These are phyloP conservation scores for Drymodes brunneopygia DNA, from an alignment of 2,113 vertebrate species.

Conservation along the genomic window DNA sequence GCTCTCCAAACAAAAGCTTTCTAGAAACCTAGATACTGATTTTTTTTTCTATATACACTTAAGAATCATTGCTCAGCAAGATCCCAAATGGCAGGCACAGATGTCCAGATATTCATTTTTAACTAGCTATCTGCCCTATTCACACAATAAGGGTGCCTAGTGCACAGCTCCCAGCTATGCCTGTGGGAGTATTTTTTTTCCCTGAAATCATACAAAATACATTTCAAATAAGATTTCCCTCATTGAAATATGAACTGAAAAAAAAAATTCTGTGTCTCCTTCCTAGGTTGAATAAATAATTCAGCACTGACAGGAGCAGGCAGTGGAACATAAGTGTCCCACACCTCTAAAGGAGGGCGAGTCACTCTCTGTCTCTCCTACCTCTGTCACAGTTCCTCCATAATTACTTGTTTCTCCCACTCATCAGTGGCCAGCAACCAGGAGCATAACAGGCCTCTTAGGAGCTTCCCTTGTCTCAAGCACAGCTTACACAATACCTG, in stretches of 20 bases:
- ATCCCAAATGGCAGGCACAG: neutral
- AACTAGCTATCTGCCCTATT: neutral
- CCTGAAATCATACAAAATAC: neutral
- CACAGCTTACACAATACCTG: neutral
- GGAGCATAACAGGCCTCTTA: neutral
- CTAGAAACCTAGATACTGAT: neutral
- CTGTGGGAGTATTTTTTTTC: neutral
- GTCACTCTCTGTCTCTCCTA: neutral
- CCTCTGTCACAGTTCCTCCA: neutral
- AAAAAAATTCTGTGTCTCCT: neutral
- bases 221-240: neutral
- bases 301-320: neutral
- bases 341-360: neutral
- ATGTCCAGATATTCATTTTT: neutral
- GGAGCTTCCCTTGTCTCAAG: neutral
- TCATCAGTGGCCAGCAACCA: neutral
- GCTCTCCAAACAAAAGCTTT: neutral
- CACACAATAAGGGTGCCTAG: neutral
- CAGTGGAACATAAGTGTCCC: neutral
- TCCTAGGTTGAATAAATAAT: conserved; percentile 1
- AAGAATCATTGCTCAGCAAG: neutral
- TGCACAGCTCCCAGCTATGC: neutral
- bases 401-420: neutral
- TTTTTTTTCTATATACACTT: neutral
- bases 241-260: neutral